Conservation (phyloP, 2,797 vertebrate species). For the Loriculus beryllinus region DNA sequence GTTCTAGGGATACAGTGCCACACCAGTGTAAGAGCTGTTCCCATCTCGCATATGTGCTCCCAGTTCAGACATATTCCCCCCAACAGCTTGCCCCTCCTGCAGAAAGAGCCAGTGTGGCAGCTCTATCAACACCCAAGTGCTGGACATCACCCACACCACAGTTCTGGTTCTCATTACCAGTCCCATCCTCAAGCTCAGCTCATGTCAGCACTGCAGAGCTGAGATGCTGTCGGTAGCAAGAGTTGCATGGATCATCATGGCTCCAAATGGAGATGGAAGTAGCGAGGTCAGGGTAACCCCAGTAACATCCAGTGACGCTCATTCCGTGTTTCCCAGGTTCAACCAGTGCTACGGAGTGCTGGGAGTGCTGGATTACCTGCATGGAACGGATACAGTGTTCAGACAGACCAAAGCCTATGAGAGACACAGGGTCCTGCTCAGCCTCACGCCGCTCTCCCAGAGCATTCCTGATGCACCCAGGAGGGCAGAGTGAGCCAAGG, state of each 20-base stretch:
- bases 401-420: constrained; percentile 84
- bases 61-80: fast-evolving
- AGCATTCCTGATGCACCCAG: constrained; percentile 85
- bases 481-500: constrained; percentile 45
- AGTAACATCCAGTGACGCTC: background rate
- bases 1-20: background rate
- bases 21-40: background rate
- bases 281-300: background rate
- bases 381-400: constrained; percentile 86
- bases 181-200: background rate
- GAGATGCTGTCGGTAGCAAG: background rate
- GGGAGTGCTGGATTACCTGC: constrained; percentile 89
- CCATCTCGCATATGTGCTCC: background rate
- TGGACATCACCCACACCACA: background rate
- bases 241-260: background rate
- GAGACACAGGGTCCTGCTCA: constrained; percentile 83
- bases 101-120: background rate
- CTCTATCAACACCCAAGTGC: fast-evolving
- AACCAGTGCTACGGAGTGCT: constrained; percentile 91
- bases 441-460: constrained; percentile 82
- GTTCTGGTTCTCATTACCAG: background rate
- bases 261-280: background rate
- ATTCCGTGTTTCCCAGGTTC: constrained; percentile 77
- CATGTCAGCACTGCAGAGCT: fast-evolving
- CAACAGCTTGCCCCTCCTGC: background rate